Evolutionary conservation across 2,113 vertebrate genomes (phyloP).

Genomic region (Rafetus swinhoei): DNA sequence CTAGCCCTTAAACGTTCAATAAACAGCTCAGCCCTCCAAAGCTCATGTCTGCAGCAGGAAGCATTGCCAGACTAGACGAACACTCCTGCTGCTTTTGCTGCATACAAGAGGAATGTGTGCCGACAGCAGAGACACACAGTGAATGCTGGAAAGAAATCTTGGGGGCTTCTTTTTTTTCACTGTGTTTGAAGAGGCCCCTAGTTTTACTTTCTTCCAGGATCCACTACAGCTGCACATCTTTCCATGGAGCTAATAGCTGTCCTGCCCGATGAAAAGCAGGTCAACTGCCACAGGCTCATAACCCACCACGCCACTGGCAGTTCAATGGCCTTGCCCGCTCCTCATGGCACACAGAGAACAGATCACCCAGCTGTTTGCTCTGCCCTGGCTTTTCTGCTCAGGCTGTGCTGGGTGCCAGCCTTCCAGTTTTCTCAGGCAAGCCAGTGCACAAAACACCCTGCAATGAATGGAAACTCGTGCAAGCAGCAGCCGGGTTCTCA

Average conservation of each 20-base stretch:
- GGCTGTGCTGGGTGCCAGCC: background rate
- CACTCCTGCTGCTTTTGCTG: background rate
- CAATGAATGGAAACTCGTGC: background rate
- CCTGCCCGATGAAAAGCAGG: fast-evolving
- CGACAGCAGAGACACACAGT: fast-evolving
- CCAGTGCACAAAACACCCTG: background rate
- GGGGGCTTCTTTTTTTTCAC: background rate
- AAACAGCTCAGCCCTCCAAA: background rate
- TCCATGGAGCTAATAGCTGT: background rate
- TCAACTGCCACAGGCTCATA: background rate
- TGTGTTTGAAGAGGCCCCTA: background rate
- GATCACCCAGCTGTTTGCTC: background rate
- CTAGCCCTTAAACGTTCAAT: background rate
- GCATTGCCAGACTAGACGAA: background rate
- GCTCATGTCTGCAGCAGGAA: background rate
- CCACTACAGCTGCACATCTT: background rate
- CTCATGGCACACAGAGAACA: fast-evolving
- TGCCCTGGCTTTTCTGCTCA: background rate
- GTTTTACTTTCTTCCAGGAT: background rate
- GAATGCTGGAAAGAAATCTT: background rate
- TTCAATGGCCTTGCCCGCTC: fast-evolving
- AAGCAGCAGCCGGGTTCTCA: background rate
- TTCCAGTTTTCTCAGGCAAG: background rate
- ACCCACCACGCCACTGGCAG: background rate
- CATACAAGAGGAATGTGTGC: background rate